Percentiles rank a stretch among this genome's conserved stretches.
Conservation (phyloP, 1,140 invertebrate species). For the Phortica variegata region DNA sequence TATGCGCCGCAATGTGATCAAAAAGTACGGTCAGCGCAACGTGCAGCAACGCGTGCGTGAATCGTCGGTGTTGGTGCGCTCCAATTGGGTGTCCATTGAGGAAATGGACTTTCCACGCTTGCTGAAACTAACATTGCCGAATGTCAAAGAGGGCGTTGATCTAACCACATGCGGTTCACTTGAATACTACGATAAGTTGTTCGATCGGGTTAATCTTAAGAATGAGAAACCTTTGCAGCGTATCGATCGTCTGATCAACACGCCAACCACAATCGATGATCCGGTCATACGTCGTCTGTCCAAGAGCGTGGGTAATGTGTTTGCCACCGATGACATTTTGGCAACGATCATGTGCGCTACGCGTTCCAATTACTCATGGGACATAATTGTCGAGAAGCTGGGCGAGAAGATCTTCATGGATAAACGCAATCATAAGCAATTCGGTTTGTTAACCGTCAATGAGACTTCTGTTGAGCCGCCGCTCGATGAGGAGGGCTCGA, state of each 20-base stretch:
- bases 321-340: constrained; percentile 96
- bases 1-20: constrained; percentile 63
- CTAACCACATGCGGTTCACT: constrained; percentile 85
- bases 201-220: constrained; percentile 96
- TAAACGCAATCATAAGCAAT: constrained; percentile 96
- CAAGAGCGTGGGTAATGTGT: constrained; percentile 94
- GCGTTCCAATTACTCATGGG: constrained; percentile 98
- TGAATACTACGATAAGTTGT: constrained; percentile 96
- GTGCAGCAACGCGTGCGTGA: constrained; percentile 91
- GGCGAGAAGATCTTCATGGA: constrained; percentile 96
- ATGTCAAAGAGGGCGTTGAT: constrained; percentile 80
- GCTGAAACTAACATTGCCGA: constrained; percentile 86
- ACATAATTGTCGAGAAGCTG: constrained; percentile 98
- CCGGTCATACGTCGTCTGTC: constrained; percentile 92
- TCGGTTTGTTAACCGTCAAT: constrained; percentile 96
- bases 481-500: constrained; percentile 87
- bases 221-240: constrained; percentile 88
- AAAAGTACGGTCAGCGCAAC: constrained; percentile 81
- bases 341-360: constrained; percentile 99
- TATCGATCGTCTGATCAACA: constrained; percentile 95
- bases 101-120: constrained; percentile 98
- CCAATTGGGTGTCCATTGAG: constrained; percentile 96
- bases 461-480: constrained; percentile 98
- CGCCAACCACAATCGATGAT: constrained; percentile 97
- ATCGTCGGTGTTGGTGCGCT: constrained; percentile 93